Conservation (phyloP, 2,797 vertebrate species). For the Ceryle rudis region DNA sequence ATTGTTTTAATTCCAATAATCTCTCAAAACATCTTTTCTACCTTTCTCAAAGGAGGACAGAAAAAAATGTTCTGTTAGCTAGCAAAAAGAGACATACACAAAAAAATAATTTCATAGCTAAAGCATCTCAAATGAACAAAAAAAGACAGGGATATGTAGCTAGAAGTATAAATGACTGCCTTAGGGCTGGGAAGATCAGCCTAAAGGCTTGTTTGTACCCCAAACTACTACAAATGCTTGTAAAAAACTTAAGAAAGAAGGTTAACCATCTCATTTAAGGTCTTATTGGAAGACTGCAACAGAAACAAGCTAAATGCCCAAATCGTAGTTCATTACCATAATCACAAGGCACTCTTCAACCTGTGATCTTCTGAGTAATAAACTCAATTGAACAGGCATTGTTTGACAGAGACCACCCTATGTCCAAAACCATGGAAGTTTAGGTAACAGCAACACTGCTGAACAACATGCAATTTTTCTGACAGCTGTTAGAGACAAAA, state of each 20-base stretch:
- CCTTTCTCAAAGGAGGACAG: neutral
- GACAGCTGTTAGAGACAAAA: neutral
- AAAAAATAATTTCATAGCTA: neutral
- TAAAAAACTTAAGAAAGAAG: neutral
- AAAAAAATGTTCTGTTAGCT: neutral
- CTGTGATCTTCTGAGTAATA: neutral
- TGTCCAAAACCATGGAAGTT: neutral
- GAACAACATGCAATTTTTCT: neutral
- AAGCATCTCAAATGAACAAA: neutral
- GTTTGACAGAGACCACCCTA: neutral
- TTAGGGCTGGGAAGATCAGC: neutral
- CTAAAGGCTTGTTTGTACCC: neutral
- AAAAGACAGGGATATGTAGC: neutral
- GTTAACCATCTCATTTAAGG: neutral
- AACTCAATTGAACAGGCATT: neutral
- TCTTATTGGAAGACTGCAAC: neutral
- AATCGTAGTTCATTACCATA: neutral
- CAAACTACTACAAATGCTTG: neutral
- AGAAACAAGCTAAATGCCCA: neutral
- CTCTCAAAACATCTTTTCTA: neutral
- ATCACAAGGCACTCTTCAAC: neutral
- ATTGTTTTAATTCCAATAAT: neutral
- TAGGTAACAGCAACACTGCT: neutral
- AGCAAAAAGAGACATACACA: neutral
- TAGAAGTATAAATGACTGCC: neutral